Base-by-base conservation (phyloP, 1,140 invertebrate species). In the Trichogramma pretiosum region DNA sequence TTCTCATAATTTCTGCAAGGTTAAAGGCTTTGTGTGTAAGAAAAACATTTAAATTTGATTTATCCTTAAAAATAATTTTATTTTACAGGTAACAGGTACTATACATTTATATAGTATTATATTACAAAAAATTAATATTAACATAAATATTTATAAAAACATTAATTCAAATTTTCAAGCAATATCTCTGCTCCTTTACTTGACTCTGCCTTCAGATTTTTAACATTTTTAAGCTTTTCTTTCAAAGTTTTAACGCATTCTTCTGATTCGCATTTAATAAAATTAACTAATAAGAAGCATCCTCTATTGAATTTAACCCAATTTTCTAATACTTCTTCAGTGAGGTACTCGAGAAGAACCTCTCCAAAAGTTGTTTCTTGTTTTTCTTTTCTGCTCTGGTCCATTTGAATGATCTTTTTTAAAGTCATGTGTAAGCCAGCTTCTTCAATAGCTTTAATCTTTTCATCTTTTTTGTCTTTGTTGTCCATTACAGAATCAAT, bases 401-500 rank as follows among this genome's bases (percentile, higher is more conserved):
- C 85, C 42, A 80, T 65, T 41, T 77, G 71, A 14, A 89, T 78
- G 13, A 93, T 67, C 66, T 89, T 88, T 56, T 92, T 92, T 3
- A 92, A 61, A 26, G 81, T 78, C 73, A 85, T 78, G 64, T 91
- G 87, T 46, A 89, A 73, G 11, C 84, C 87, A 0, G 84, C 65
- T 65, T 90, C 79, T 70, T 93, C 89, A n/a, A 92, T 73, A 21
- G 44, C 26, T n/a, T n/a, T n/a, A n/a, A n/a, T n/a, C n/a, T n/a
- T n/a, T 30, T 32, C 28, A 13, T 72, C 58, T 36, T 78, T 69
- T 30, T 71, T 61, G 0, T 69, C 71, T 16, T 72, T 70, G 16
- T 70, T 62, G 14, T 54, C 60, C 1, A 78, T 58, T 5, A 49
- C 62, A 54, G 70, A 74, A 24, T 74, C 53, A 0, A 56, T 28